These are phyloP conservation scores for Camponotus vicinus DNA, from an alignment of 1,140 invertebrate species.

Conservation along the genomic window DNA sequence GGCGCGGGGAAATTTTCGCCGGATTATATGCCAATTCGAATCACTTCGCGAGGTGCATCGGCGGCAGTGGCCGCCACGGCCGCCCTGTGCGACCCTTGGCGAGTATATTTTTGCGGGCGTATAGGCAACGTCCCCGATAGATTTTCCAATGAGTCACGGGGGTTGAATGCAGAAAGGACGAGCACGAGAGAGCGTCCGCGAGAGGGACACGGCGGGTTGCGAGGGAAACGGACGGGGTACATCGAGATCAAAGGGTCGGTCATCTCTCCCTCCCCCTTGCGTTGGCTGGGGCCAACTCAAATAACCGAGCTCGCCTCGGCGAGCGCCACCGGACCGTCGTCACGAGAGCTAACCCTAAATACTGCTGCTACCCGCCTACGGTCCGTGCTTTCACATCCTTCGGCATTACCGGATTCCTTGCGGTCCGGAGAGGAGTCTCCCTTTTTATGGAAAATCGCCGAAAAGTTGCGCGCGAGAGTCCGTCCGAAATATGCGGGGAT, in stretches of 20 bases:
- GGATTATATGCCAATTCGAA: conserved; percentile 66
- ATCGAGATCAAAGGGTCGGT: conserved; percentile 85
- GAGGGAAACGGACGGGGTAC: conserved; percentile 64
- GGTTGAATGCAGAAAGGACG: conserved; percentile 75
- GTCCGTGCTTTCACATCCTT: conserved; percentile 69
- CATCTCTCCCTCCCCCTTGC: conserved; percentile 77
- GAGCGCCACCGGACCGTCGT: conserved; percentile 80
- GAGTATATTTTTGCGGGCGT: conserved; percentile 73
- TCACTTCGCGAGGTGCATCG: conserved; percentile 61
- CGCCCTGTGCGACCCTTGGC: conserved; percentile 43
- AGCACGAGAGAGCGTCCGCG: conserved; percentile 46
- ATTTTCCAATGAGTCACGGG: conserved; percentile 80
- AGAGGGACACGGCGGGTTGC: conserved; percentile 71
- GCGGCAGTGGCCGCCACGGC: background rate
- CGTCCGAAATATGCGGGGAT: conserved; percentile 34
- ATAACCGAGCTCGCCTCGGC: conserved; percentile 83
- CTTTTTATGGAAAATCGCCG: conserved; percentile 60
- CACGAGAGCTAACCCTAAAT: conserved; percentile 84
- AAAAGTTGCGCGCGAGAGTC: conserved; percentile 40
- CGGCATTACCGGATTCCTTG: conserved; percentile 77
- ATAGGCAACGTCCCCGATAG: conserved; percentile 78
- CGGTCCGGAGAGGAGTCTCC: conserved; percentile 64
- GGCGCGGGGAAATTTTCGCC: conserved; percentile 14
- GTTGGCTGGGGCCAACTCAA: conserved; percentile 83
- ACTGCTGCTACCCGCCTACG: conserved; percentile 74